Evolutionary conservation across 2,797 vertebrate genomes (phyloP).

Genomic region (Platyrinchus mystaceus): DNA sequence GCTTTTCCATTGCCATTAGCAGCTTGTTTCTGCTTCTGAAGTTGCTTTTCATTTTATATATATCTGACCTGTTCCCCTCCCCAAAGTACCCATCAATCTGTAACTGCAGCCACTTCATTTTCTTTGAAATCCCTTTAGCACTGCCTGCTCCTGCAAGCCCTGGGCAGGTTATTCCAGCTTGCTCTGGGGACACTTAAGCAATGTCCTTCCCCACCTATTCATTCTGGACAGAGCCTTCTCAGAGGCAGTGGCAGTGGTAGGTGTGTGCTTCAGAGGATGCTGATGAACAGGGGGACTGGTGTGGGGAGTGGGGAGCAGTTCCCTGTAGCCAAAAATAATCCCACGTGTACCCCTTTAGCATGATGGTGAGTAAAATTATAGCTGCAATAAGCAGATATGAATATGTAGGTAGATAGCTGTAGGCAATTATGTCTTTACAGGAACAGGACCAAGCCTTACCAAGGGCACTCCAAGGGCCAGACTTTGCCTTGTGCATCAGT

Average conservation of each 20-base stretch:
- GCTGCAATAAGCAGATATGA: neutral
- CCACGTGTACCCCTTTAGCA: neutral
- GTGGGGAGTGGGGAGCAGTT: neutral
- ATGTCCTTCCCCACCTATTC: neutral
- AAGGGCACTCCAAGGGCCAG: neutral
- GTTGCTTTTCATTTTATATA: neutral
- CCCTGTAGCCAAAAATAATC: neutral
- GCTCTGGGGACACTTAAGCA: neutral
- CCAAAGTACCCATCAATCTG: neutral
- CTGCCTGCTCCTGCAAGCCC: neutral
- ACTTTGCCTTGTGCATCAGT: neutral
- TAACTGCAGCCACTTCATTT: neutral
- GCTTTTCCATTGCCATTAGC: slow-evolving; percentile 8
- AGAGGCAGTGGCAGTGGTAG: neutral
- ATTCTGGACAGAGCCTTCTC: neutral
- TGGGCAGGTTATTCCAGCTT: neutral
- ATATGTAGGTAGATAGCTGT: neutral
- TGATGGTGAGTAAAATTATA: neutral
- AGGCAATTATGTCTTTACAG: neutral
- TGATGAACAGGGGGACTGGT: neutral
- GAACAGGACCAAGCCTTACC: neutral
- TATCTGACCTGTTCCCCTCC: neutral
- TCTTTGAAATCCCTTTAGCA: neutral
- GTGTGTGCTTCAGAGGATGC: neutral
- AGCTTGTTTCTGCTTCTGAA: neutral